Evolutionary conservation across 1,140 invertebrate species (phyloP), one percentile per base, ranked within the genome.

Genomic region (Pogonognathellus flavescens): DNA sequence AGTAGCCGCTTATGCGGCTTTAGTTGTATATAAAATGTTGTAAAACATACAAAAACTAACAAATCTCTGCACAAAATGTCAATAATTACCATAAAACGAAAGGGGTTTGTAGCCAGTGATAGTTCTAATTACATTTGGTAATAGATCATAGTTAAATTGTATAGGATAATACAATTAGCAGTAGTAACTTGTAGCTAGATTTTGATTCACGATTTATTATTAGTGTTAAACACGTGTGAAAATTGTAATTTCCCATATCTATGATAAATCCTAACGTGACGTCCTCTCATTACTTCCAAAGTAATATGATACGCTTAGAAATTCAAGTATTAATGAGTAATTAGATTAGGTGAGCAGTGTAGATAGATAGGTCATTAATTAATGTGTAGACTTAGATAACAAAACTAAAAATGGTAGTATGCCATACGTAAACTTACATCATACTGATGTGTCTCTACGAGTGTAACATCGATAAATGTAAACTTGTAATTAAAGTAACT

Each of bases 221-320:
- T 60, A 9, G 59, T n/a, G 20, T 20, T 60, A 60, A 60, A 7
- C 18, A 60, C 9, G 10, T 60, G 59, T 60, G 59, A 70, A 70
- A 14, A 70, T 70, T 70, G 22, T 22, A 31, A 70, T 70, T 70
- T 70, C 62, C 62, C 62, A 70, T 70, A 70, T 70, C 62, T 70
- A 70, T 70, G 62, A 70, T 70, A 16, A 70, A 70, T 70, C 62
- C 25, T 31, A 70, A 70, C 62, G 62, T 70, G 62, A 70, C 62
- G 62, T 70, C 62, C 62, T 70, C 22, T 70, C 62, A 70, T 70
- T 70, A 70, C 62, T 70, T 70, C 62, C 62, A 70, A 70, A 70
- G 62, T 70, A 70, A 70, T 70, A 70, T 22, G 22, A 70, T 70
- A 70, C 62, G 62, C 62, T 70, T 70, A 70, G 62, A 70, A 70